A percentile compares a stretch with the other conserved stretches of the same genome.
Conservation (phyloP, 2,888 invertebrate species). For the Beris morrisii region DNA sequence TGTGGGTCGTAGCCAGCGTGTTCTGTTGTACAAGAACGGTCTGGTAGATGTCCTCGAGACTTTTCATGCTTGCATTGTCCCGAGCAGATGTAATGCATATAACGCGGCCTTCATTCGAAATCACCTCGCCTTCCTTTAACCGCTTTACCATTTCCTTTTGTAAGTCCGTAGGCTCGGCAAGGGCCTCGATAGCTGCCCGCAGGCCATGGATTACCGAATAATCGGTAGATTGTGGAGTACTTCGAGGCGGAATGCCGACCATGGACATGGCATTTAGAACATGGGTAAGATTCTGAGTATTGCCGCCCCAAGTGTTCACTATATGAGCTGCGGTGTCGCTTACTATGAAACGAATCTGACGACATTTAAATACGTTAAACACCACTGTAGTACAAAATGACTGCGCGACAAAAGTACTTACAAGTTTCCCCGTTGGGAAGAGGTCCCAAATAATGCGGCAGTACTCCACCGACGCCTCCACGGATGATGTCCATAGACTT, state of each 20-base stretch:
- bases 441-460: slow-evolving; percentile 96
- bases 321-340: slow-evolving; percentile 84
- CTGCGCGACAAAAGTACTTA: slow-evolving; percentile 50
- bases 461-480: slow-evolving; percentile 94
- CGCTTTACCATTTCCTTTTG: slow-evolving; percentile 61
- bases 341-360: slow-evolving; percentile 78
- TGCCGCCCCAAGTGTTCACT: slow-evolving; percentile 79
- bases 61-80: slow-evolving; percentile 83
- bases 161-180: slow-evolving; percentile 78
- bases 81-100: slow-evolving; percentile 89
- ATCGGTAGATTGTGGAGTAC: slow-evolving; percentile 60
- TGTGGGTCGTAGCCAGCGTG: slow-evolving; percentile 64
- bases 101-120: slow-evolving; percentile 67
- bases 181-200: slow-evolving; percentile 80
- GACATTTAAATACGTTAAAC: slow-evolving; percentile 34
- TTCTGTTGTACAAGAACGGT: slow-evolving; percentile 83
- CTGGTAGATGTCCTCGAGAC: slow-evolving; percentile 83
- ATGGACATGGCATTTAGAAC: slow-evolving; percentile 83
- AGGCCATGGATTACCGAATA: slow-evolving; percentile 80
- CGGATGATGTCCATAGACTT: slow-evolving; percentile 93
- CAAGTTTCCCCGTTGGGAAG: slow-evolving; percentile 88
- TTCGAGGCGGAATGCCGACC: slow-evolving; percentile 74
- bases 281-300: slow-evolving; percentile 84
- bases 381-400: slow-evolving; percentile 6
- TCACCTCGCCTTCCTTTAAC: slow-evolving; percentile 49